A percentile compares a stretch with the other conserved stretches of the same genome.
phyloP scores from a whole-genome alignment of 2,113 vertebrate genomes.

The Gobius niger region DNA sequence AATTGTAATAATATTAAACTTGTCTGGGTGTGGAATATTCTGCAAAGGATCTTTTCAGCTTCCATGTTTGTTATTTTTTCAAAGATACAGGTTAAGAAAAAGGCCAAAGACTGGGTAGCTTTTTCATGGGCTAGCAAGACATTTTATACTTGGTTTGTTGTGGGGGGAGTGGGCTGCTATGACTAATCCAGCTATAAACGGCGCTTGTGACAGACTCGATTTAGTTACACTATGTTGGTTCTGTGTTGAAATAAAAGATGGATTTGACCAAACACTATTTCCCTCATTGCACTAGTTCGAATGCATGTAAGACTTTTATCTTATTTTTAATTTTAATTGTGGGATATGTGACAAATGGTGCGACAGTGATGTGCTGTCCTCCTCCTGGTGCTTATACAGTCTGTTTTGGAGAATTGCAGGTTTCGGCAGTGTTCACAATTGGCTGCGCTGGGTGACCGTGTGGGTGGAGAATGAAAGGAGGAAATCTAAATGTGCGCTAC shows the following conservation, averaged over 20 bases:
- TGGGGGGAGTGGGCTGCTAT: conserved; percentile 66
- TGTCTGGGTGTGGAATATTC: conserved; percentile 28
- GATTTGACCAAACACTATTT: neutral
- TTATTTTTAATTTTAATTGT: conserved; percentile 21
- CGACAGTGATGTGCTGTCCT: conserved; percentile 47
- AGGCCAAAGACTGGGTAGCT: conserved; percentile 30
- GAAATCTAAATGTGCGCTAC: conserved; percentile 79
- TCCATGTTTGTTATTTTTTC: conserved; percentile 11
- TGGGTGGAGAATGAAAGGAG: conserved; percentile 78
- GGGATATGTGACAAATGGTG: conserved; percentile 34
- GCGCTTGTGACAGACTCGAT: conserved; percentile 62
- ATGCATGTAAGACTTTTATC: neutral
- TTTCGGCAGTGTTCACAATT: conserved; percentile 72
- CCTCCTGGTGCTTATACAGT: conserved; percentile 25
- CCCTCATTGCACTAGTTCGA: neutral
- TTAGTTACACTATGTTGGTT: conserved; percentile 50
- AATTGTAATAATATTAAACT: conserved; percentile 37
- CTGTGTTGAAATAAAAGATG: conserved; percentile 13
- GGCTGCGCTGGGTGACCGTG: conserved; percentile 70
- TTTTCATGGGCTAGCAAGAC: conserved; percentile 43
- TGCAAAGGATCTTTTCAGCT: conserved; percentile 13
- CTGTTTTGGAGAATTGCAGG: conserved; percentile 68
- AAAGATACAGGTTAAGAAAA: neutral
- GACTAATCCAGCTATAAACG: conserved; percentile 75
- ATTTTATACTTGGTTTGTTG: conserved; percentile 62